Evolutionary conservation across 2,797 vertebrate genomes (phyloP), one percentile per base, ranked within the genome.

Genomic region (Pelobates cultripes): DNA sequence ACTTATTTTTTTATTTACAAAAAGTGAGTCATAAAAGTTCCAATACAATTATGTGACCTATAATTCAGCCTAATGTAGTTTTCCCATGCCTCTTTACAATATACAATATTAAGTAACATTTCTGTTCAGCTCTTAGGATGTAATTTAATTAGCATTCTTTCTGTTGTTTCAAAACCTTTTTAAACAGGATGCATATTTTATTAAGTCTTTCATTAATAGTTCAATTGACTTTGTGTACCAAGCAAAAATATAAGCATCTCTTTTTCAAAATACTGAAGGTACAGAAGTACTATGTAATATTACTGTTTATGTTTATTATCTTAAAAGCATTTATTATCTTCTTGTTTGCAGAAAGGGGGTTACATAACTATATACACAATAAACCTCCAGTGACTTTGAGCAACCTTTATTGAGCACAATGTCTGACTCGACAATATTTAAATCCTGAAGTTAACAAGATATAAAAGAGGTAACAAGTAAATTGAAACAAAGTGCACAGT

Each of bases 211-310:
- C 4, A 60, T 55, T 67, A 40, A 3, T 45, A n/a, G 7, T 10
- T 45, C 51, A 53, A 51, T 6, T 73, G 70, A 55, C 45, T 53
- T 73, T 73, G 40, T 40, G 28, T n/a, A 76, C 1, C 13, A 14
- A 79, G 43, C 3, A 68, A 63, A 47, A 45, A 71, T 41, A 43
- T 8, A 77, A 55, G 67, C 44, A 77, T 77, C 75, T 68, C 9
- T n/a, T 41, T 53, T 77, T 70, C 40, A 45, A 69, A 13, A 68
- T 55, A 42, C 0, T 68, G 2, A 13, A 43, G 66, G 40, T 68
- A 42, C 63, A 60, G 12, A 60, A 2, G 28, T 28, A 28, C 28
- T 28, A 28, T 28, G 28, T 28, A 28, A 1, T 28, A 28, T 28
- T 28, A 28, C 28, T 28, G 28, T 28, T 28, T 28, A 28, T 28